A percentile compares a stretch with the other conserved stretches of the same genome.
These are phyloP conservation scores for Drosophila phalerata DNA, from an alignment of 2,888 invertebrate genomes.

Conservation along the genomic window DNA sequence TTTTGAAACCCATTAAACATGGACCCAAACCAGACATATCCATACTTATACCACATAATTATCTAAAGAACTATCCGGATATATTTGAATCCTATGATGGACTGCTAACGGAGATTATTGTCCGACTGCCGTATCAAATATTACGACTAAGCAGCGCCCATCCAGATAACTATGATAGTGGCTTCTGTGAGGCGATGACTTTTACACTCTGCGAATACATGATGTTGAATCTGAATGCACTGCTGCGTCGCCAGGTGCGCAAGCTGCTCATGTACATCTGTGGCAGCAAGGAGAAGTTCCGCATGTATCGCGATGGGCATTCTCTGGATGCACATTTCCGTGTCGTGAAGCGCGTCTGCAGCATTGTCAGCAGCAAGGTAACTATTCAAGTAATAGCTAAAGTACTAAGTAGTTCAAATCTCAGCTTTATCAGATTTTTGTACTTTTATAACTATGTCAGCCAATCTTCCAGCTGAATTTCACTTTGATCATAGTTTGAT, in stretches of 20 bases:
- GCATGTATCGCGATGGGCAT: constrained; percentile 96
- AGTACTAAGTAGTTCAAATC: too few relatives aligned
- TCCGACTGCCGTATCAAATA: constrained; percentile 97
- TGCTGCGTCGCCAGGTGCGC: constrained; percentile 93
- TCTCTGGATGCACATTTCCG: constrained; percentile 95
- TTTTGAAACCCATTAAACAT: constrained; percentile 93
- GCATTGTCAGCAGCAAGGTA: constrained; percentile 83
- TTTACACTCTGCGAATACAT: constrained; percentile 96
- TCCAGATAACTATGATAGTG: constrained; percentile 87
- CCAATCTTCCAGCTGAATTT: too few relatives aligned
- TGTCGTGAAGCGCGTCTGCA: constrained; percentile 87
- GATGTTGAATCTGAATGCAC: constrained; percentile 93
- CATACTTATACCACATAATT: constrained; percentile 96
- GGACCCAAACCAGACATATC: constrained; percentile 97
- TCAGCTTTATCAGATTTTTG: too few relatives aligned
- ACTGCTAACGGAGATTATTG: constrained; percentile 97
- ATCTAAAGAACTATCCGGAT: constrained; percentile 96
- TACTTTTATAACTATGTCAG: too few relatives aligned
- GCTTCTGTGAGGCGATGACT: constrained; percentile 88
- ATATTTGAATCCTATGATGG: constrained; percentile 97
- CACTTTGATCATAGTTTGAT: too few relatives aligned
- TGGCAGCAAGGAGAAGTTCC: constrained; percentile 97
- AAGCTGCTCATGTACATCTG: constrained; percentile 96
- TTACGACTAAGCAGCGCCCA: constrained; percentile 84
- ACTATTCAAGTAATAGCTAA: neutral